Conservation (phyloP, 2,113 vertebrate species). For the Egretta garzetta region DNA sequence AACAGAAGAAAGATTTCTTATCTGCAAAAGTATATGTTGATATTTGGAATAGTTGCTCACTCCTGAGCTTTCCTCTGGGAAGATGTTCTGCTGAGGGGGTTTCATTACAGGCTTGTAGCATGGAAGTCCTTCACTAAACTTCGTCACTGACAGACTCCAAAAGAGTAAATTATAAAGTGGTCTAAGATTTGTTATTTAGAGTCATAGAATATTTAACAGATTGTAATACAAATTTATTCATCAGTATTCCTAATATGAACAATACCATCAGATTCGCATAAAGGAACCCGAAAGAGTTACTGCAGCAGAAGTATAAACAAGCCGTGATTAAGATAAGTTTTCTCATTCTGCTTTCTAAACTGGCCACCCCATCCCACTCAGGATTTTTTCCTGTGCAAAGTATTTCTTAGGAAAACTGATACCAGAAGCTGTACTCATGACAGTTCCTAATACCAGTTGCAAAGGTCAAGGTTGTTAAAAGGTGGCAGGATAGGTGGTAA, state of each 20-base stretch:
- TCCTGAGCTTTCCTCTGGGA: background rate
- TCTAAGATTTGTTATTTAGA: background rate
- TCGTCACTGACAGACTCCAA: background rate
- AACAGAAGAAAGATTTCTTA: background rate
- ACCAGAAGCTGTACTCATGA: background rate
- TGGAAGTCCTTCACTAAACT: background rate
- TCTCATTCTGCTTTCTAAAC: background rate
- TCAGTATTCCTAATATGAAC: background rate
- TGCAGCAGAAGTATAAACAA: background rate
- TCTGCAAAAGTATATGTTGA: background rate
- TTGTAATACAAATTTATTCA: background rate
- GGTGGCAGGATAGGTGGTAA: background rate
- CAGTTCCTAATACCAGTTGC: background rate
- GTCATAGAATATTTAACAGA: background rate
- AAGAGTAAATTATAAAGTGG: background rate
- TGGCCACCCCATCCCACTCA: background rate
- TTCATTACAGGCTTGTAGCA: background rate
- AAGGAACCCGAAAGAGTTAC: background rate
- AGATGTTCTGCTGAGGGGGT: background rate
- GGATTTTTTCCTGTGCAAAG: background rate
- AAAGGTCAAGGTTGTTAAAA: background rate
- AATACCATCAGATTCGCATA: background rate
- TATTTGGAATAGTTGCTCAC: background rate
- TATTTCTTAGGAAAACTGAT: background rate
- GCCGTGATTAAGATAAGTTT: background rate